phyloP scores from a whole-genome alignment of 2,113 vertebrate species.

The Dolichallabes microphthalmus region DNA sequence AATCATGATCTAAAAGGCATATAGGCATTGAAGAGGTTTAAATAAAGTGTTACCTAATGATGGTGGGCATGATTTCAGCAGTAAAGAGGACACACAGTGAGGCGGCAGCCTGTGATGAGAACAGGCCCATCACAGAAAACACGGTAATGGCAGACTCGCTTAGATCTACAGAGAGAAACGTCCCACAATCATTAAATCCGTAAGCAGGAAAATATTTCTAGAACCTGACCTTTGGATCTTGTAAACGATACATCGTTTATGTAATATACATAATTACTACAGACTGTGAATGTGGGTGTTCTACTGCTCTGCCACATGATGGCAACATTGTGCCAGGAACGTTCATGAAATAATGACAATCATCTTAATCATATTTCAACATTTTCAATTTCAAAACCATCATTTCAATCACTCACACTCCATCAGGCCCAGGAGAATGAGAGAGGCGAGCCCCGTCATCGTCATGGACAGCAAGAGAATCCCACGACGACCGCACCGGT shows the following conservation, averaged over 20 bases:
- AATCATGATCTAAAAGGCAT: neutral
- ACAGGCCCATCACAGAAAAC: slow-evolving; percentile 84
- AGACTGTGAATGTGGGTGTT: neutral
- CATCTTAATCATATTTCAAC: neutral
- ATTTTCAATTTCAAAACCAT: neutral
- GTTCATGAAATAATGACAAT: neutral
- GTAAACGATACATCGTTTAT: neutral
- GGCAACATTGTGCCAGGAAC: slow-evolving; percentile 44
- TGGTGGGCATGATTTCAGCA: slow-evolving; percentile 84
- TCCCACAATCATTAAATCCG: neutral
- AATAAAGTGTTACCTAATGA: slow-evolving; percentile 75
- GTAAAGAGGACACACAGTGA: slow-evolving; percentile 84
- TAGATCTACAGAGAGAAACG: slow-evolving; percentile 73
- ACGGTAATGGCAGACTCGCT: slow-evolving; percentile 79
- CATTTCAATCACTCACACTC: slow-evolving; percentile 75
- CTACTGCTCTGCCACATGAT: slow-evolving; percentile 53
- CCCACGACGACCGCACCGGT: slow-evolving; percentile 83
- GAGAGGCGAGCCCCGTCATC: slow-evolving; percentile 81
- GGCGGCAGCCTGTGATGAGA: slow-evolving; percentile 82
- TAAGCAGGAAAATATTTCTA: neutral
- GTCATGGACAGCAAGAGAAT: slow-evolving; percentile 85
- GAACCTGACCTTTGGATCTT: neutral
- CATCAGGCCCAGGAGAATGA: slow-evolving; percentile 84
- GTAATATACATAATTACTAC: neutral
- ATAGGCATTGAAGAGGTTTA: neutral